Base-by-base conservation (phyloP, 2,113 vertebrate species). In the Petroica traversi region DNA sequence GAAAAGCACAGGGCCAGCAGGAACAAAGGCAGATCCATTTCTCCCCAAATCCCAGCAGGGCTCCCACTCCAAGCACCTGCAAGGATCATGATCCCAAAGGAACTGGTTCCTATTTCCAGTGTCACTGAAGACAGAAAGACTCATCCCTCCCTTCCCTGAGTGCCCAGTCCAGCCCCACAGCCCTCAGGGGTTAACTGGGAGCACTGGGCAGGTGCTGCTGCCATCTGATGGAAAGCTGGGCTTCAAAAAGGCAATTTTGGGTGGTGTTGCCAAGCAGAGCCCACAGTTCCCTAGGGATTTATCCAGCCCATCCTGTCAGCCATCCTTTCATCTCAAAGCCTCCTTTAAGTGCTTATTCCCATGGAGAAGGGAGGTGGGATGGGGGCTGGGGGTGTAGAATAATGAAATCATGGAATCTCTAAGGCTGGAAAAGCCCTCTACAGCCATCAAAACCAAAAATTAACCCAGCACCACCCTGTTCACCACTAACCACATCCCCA, bases 181-280 rank as follows among this genome's bases (percentile, higher is more conserved):
- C 7, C 28, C 25, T 12, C 19, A 1, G 4, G 43, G 67, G 5
- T 41, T 68, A 72, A 81, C 16, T 19, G 18, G 73, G 6, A 55
- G 77, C 80, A 58, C 86, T 13, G 57, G 83, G 54, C 45, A 87
- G 1, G 8, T 38, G 14, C 84, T 94, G 84, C 89, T 95, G 94
- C 86, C 77, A 59, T 20, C 86, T 89, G 68, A 84, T 2, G 83
- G 91, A 51, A 84, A 68, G 24, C 55, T 31, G 52, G 1, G 8
- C 19, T n/a, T 14, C 8, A 51, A 78, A 73, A 67, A n/a, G 20
- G n/a, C 14, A 23, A 46, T 51, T 66, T 23, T 25, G 36, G 49
- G 51, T 57, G 11, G 3, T 1, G 14, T 0, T 36, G 52, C 33
- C 73, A 61, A 57, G 80, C 62, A 86, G 68, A 54, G 46, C 45